Conservation (phyloP, 2,113 vertebrate species). For the Hemiscyllium ocellatum region DNA sequence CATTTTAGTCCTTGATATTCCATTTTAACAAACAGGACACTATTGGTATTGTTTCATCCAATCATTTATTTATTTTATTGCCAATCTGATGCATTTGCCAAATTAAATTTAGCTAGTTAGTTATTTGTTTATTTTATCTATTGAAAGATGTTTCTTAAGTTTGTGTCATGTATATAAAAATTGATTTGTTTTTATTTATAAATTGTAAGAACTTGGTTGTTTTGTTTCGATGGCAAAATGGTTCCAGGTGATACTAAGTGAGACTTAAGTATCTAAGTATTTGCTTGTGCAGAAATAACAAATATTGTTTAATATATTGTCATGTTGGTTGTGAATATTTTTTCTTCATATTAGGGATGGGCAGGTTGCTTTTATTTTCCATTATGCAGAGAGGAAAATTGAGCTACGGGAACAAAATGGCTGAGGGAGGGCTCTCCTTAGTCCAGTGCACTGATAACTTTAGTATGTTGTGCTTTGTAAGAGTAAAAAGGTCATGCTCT, state of each 20-base stretch:
- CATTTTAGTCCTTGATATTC: conserved; percentile 75
- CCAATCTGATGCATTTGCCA: conserved; percentile 98
- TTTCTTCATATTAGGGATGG: conserved; percentile 71
- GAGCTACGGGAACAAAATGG: conserved; percentile 97
- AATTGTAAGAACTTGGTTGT: conserved; percentile 97
- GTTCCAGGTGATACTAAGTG: conserved; percentile 99
- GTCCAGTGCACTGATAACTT: conserved; percentile 99
- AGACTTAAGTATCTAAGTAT: conserved; percentile 81
- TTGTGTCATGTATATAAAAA: conserved; percentile 92
- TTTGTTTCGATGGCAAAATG: conserved; percentile 91
- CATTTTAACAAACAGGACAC: conserved; percentile 73
- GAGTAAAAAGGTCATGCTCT: conserved; percentile 91
- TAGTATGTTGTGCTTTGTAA: conserved; percentile 99
- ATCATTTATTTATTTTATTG: conserved; percentile 89
- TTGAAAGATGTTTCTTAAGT: conserved; percentile 87
- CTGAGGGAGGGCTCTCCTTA: conserved; percentile 89
- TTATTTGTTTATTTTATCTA: conserved; percentile 99
- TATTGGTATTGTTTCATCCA: conserved; percentile 88
- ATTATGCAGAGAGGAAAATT: conserved; percentile 76
- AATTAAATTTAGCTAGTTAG: conserved; percentile 99
- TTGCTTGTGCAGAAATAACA: conserved; percentile 82
- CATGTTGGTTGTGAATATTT: conserved; percentile 98
- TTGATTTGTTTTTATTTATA: conserved; percentile 65
- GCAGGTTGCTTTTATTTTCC: conserved; percentile 60
- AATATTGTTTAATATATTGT: conserved; percentile 99